Conservation (phyloP, 2,888 invertebrate genomes). For the Athalia cordata region DNA sequence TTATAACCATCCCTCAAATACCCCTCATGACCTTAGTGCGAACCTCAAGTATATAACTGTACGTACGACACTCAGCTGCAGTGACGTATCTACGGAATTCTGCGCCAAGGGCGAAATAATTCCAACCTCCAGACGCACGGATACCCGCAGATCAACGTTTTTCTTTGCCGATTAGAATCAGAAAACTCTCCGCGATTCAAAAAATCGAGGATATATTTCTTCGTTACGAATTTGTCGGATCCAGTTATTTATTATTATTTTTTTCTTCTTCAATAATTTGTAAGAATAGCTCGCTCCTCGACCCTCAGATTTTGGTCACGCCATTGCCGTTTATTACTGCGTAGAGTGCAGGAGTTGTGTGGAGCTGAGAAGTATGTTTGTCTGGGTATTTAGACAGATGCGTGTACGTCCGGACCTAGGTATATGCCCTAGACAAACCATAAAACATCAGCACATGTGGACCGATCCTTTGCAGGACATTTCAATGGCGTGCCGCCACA, state of each 20-base stretch:
- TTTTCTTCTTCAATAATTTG: too few relatives aligned
- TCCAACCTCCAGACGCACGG: background rate
- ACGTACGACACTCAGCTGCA: background rate
- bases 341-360: too few relatives aligned
- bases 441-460: background rate
- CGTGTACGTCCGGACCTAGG: background rate
- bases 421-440: background rate
- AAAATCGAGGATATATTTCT: too few relatives aligned
- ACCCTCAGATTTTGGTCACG: too few relatives aligned
- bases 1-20: conserved; percentile 30
- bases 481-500: conserved; percentile 5
- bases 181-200: too few relatives aligned
- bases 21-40: conserved; percentile 27
- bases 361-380: too few relatives aligned
- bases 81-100: background rate
- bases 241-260: too few relatives aligned
- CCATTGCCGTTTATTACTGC: too few relatives aligned
- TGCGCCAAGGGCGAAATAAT: background rate
- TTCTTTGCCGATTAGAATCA: too few relatives aligned
- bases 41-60: conserved; percentile 14
- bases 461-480: background rate
- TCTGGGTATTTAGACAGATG: background rate
- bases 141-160: background rate
- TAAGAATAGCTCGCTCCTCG: too few relatives aligned
- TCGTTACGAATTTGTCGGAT: too few relatives aligned